These are phyloP conservation scores for Chloroceryle inda DNA, from an alignment of 2,797 vertebrate genomes.

Conservation along the genomic window DNA sequence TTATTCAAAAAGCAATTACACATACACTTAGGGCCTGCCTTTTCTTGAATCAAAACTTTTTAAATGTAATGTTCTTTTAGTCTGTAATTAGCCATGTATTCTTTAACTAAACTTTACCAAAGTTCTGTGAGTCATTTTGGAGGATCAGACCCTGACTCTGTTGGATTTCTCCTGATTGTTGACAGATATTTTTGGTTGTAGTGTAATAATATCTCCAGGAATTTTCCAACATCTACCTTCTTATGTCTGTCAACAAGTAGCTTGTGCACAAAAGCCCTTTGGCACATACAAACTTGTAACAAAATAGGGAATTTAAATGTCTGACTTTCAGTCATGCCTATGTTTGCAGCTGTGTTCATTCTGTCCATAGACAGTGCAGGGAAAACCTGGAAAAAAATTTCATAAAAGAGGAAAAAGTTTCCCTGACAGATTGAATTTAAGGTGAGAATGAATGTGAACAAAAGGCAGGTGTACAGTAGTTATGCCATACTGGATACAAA, in stretches of 20 bases:
- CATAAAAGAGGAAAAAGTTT: background rate
- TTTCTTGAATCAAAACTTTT: background rate
- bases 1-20: background rate
- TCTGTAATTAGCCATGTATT: background rate
- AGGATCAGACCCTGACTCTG: conserved; percentile 10
- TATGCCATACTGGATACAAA: background rate
- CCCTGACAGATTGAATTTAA: background rate
- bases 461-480: background rate
- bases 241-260: conserved; percentile 63
- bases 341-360: background rate
- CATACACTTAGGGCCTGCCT: background rate
- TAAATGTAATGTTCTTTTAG: background rate
- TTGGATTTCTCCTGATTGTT: conserved; percentile 46
- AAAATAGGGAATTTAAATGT: conserved; percentile 30
- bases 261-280: conserved; percentile 40
- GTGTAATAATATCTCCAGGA: conserved; percentile 72
- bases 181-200: conserved; percentile 64
- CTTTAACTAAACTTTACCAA: conserved; percentile 20
- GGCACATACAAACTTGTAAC: background rate
- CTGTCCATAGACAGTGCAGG: background rate
- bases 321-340: conserved; percentile 6
- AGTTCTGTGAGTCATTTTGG: background rate
- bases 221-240: conserved; percentile 57
- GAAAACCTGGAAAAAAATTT: background rate
- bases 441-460: background rate